These are phyloP conservation scores for Coendou prehensilis DNA, from an alignment of 2,797 vertebrate genomes.

Conservation along the genomic window DNA sequence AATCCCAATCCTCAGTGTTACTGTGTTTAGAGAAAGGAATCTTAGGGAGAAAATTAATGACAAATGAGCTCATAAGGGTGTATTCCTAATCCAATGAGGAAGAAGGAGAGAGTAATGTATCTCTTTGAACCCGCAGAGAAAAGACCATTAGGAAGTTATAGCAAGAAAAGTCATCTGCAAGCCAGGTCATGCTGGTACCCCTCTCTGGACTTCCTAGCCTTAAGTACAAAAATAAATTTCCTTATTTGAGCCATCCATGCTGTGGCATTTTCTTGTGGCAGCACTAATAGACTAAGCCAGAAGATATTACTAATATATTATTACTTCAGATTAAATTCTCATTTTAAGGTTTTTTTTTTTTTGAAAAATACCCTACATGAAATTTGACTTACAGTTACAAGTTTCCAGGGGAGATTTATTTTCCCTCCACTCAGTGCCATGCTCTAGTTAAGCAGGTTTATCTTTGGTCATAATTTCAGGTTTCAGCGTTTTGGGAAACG, in stretches of 20 bases:
- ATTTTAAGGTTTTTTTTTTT: not conserved
- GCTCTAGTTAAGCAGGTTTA: not conserved
- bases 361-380: not conserved
- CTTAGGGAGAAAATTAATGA: not conserved
- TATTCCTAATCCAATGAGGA: not conserved
- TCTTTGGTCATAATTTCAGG: not conserved
- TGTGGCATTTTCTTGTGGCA: not conserved
- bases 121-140: not conserved
- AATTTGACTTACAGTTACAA: not conserved
- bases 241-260: not conserved
- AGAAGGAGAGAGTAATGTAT: not conserved
- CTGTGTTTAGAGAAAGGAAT: not conserved
- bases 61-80: not conserved
- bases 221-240: not conserved
- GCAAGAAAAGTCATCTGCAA: not conserved
- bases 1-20: not conserved
- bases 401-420: not conserved
- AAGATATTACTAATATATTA: not conserved
- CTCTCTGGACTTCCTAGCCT: fast-evolving
- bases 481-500: not conserved
- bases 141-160: not conserved
- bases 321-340: not conserved
- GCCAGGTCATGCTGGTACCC: not conserved
- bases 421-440: not conserved
- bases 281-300: not conserved